A percentile compares a stretch with the other conserved stretches of the same genome.
Conservation (phyloP, 2,797 vertebrate species). For the Acipenser ruthenus region DNA sequence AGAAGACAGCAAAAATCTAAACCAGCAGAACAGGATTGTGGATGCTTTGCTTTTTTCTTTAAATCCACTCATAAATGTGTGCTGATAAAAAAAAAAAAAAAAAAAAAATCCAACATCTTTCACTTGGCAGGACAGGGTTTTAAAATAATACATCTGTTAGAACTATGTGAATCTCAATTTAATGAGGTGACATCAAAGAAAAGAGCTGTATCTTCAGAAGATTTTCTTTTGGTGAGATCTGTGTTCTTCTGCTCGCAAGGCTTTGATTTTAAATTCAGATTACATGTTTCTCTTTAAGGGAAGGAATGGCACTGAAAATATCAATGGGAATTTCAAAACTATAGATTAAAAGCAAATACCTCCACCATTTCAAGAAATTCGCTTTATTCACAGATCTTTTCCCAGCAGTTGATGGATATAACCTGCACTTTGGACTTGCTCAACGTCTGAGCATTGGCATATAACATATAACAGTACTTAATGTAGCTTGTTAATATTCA, state of each 20-base stretch:
- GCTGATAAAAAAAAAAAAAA: conserved; percentile 29
- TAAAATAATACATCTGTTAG: conserved; percentile 68
- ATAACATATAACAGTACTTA: too few relatives aligned
- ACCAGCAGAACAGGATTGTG: conserved; percentile 63
- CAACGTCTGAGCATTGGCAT: too few relatives aligned
- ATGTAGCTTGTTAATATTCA: too few relatives aligned
- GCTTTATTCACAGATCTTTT: conserved; percentile 12
- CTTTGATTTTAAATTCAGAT: conserved; percentile 56
- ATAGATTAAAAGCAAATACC: conserved; percentile 18
- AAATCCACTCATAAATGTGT: conserved; percentile 45
- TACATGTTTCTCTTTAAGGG: conserved; percentile 33
- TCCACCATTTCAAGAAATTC: conserved; percentile 19
- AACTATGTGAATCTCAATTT: conserved; percentile 65
- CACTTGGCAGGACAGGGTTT: conserved; percentile 53
- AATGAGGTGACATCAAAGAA: conserved; percentile 68
- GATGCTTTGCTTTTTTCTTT: conserved; percentile 54
- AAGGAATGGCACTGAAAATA: conserved; percentile 12
- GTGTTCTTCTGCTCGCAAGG: conserved; percentile 50
- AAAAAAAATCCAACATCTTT: conserved; percentile 26
- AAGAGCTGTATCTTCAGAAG: conserved; percentile 36
- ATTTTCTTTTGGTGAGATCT: conserved; percentile 40
- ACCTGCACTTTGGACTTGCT: too few relatives aligned
- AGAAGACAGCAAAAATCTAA: conserved; percentile 65
- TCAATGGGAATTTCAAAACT: conserved; percentile 18
- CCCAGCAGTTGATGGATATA: not conserved